Base-by-base conservation (phyloP, 2,888 invertebrate species). In the Eupeodes luniger region DNA sequence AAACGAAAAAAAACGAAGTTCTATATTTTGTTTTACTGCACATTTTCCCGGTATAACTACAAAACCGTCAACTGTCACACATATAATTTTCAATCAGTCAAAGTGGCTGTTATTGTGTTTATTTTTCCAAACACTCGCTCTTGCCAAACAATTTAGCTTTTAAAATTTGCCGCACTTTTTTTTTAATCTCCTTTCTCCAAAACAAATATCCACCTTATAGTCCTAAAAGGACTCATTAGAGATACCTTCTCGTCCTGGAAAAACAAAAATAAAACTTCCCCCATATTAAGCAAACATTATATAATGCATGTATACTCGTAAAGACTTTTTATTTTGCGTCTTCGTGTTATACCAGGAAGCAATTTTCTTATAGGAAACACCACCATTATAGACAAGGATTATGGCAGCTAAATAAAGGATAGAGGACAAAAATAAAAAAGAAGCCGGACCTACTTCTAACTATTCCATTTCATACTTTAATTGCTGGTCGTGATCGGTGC, bases 401-500 rank as follows among this genome's bases (percentile, higher is more conserved):
- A 83, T 64, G 76, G 57, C 49, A 55, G 66, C 66, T 53, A 44
- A 47, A 44, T 40, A 64, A 44, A 19, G 47, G 16, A 47, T 19
- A 19, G 0, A 16, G 10, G 36, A 69, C 36, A 36, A 53, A 69
- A 36, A 69, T 7, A 47, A 40, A 66, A 62, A 36, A 36, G 19
- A 77, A 66, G 59, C 64, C 67, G 85, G 67, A 72, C 85, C 85
- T 85, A 74, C 82, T 85, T 78, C 67, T 78, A 85, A 78, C 74
- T 82, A 66, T 77, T 77, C 85, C 82, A 40, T 74, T 82, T 66
- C 62, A 82, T 69, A 85, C 82, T 82, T 85, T 82, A 85, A 85
- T 85, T 85, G 78, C 78, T 78, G 82, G 78, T 78, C 82, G 77
- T 82, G 82, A 85, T 85, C 77, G 85, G 72, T 82, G 53, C 78